Evolutionary conservation across 2,797 vertebrate species (phyloP).

Genomic region (Myiotriccus ornatus): DNA sequence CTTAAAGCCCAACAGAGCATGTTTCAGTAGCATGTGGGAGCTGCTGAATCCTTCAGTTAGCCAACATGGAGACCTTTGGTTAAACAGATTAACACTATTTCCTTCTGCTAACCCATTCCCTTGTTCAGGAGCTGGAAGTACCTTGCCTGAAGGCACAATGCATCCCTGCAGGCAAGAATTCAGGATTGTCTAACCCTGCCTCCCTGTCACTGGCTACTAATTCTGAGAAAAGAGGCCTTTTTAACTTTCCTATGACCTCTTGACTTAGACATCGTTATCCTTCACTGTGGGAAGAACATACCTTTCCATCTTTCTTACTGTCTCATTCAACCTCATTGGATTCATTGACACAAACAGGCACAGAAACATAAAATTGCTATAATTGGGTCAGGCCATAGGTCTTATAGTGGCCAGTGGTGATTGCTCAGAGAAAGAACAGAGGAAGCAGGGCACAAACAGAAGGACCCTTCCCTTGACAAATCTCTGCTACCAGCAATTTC

Average conservation of each 20-base stretch:
- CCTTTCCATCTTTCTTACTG: slow-evolving; percentile 61
- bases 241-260: slow-evolving; percentile 46
- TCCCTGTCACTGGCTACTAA: slow-evolving; percentile 29
- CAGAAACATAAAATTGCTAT: slow-evolving; percentile 57
- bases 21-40: neutral
- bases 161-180: slow-evolving; percentile 40
- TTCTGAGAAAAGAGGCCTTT: slow-evolving; percentile 45
- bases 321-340: slow-evolving; percentile 23
- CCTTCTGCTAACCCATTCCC: neutral
- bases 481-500: neutral
- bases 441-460: neutral
- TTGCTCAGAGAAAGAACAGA: slow-evolving; percentile 30
- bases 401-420: neutral
- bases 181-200: neutral
- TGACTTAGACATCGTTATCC: slow-evolving; percentile 46
- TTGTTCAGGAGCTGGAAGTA: neutral
- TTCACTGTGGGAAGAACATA: slow-evolving; percentile 39
- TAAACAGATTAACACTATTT: neutral
- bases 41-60: neutral
- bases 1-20: neutral
- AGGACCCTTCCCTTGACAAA: neutral
- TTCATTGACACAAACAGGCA: slow-evolving; percentile 51
- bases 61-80: neutral
- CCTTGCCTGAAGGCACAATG: slow-evolving; percentile 50
- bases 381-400: slow-evolving; percentile 68